Conservation (phyloP, 2,113 vertebrate genomes). For the Pachypanchax playfairii region DNA sequence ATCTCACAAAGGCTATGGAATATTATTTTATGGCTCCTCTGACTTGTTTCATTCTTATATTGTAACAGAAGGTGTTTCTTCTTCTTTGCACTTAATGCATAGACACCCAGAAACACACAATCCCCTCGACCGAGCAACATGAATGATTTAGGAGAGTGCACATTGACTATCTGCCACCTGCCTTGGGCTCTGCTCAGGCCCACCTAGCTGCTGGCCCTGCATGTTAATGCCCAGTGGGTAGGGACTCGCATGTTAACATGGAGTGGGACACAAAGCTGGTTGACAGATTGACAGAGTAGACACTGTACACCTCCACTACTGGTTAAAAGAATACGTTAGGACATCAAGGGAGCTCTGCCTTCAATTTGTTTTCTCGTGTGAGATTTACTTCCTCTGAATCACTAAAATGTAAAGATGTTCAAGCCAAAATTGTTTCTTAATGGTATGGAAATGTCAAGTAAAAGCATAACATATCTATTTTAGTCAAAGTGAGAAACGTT, state of each 20-base stretch:
- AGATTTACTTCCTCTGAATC: constrained; percentile 6
- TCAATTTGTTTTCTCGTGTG: constrained; percentile 26
- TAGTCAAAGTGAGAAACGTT: not conserved
- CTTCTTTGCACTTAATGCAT: constrained; percentile 15
- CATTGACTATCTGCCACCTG: constrained; percentile 82
- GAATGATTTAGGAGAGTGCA: constrained; percentile 79
- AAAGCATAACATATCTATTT: constrained; percentile 20
- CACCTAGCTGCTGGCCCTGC: constrained; percentile 76
- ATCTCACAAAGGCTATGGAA: constrained; percentile 31
- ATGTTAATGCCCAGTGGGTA: constrained; percentile 70
- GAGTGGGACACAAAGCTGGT: constrained; percentile 46
- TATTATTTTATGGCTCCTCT: constrained; percentile 19
- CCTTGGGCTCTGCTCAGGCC: constrained; percentile 69
- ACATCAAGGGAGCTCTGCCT: constrained; percentile 26
- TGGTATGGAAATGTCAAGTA: constrained; percentile 30
- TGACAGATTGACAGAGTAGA: constrained; percentile 59
- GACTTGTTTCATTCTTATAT: constrained; percentile 41
- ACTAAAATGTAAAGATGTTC: not conserved
- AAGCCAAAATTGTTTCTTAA: constrained; percentile 2
- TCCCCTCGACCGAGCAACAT: constrained; percentile 66
- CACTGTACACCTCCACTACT: constrained; percentile 35
- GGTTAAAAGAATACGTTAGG: constrained; percentile 33
- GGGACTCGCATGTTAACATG: constrained; percentile 78
- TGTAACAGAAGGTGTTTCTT: constrained; percentile 23
- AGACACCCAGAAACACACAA: constrained; percentile 35